Conservation (phyloP, 1,140 invertebrate genomes). For the Pygmarrhopalites habei region DNA sequence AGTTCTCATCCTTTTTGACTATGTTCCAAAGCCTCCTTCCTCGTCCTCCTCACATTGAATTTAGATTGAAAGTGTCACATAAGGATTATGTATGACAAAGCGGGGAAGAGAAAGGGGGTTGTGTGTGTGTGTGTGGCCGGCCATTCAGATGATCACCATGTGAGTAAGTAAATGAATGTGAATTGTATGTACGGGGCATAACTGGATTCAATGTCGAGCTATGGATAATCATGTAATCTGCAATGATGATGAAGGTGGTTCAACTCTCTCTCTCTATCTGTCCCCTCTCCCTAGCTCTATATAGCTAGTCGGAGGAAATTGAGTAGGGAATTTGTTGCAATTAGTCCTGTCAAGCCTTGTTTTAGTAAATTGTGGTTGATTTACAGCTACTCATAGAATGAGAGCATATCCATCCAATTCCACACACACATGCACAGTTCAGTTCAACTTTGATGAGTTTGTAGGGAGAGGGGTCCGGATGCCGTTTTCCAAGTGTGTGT, state of each 20-base stretch:
- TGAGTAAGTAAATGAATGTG: no score
- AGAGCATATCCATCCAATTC: neutral
- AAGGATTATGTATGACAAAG: no score
- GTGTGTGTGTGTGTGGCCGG: no score
- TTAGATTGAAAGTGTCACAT: no score
- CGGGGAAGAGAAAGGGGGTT: no score
- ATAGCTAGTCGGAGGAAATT: conserved; percentile 13
- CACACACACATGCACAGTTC: neutral
- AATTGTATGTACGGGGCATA: no score
- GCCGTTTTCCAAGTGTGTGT: neutral
- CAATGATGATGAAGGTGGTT: neutral
- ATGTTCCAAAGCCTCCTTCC: no score
- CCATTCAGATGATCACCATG: no score
- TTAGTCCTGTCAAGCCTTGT: conserved; percentile 39
- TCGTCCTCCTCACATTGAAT: no score
- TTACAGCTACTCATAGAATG: conserved; percentile 20
- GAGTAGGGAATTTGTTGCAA: conserved; percentile 36
- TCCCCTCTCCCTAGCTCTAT: neutral
- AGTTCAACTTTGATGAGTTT: neutral
- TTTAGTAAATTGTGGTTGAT: conserved; percentile 35
- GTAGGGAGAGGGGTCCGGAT: neutral
- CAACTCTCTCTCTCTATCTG: neutral
- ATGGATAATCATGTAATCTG: neutral
- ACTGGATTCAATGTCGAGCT: neutral
- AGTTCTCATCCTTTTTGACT: no score